Base-by-base conservation (phyloP, 2,888 invertebrate genomes). In the Bibio marci region DNA sequence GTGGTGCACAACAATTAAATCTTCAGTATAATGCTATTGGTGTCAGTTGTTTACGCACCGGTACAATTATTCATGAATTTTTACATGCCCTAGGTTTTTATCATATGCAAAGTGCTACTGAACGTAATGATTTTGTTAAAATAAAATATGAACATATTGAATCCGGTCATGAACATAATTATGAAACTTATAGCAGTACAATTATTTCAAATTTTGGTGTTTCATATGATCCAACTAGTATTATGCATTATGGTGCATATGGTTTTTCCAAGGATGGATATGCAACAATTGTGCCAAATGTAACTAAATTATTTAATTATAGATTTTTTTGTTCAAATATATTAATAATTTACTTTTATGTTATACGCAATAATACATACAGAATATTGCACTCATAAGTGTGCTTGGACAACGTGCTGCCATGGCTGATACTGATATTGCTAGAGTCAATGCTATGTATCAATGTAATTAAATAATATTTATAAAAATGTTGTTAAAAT, bases 221-320 rank as follows among this genome's bases (percentile, higher is more conserved):
- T 1, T 57, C 64, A 0, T 80, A 80, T 50, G 80, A 80, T 55
- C 79, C 73, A 55, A 67, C 70, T 47, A 78, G 78, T 44, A 76
- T 80, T 3, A 78, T 80, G 79, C 80, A 80, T 50, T 80, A 80
- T 55, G 76, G 78, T 0, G 66, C 67, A 32, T 70, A 66, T 25
- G 78, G 79, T 2, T 80, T 80, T 58, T 73, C 77, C 1, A 64
- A 50, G 39, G 79, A 79, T 52, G 66, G 69, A 3, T 56, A 64
- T 49, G 68, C 71, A 19, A 80, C 80, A 1, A 75, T 80, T 28
- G 62, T 69, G 26, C 62, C 77, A 2, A 75, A 66, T 67, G 78
- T 77, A n/a, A 56, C 52, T 50, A 46, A 2, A 26, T n/a, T n/a
- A n/a, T n/a, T n/a, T n/a, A n/a, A n/a, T n/a, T n/a, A n/a, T n/a